Evolutionary conservation across 2,888 invertebrate species (phyloP).

Genomic region (Campoletis raptor): DNA sequence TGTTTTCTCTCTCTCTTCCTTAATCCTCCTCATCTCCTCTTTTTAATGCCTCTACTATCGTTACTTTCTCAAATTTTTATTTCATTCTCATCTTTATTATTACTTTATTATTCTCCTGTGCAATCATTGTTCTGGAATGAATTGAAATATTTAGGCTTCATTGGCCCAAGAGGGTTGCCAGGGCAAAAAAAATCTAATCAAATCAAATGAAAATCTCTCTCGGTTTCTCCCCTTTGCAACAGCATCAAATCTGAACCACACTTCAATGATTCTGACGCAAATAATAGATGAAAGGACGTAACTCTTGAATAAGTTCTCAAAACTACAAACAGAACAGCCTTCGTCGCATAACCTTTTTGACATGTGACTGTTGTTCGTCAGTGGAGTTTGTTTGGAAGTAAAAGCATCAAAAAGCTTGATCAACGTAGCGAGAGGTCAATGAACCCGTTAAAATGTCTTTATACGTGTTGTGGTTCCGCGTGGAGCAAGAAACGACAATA

Average conservation of each 20-base stretch:
- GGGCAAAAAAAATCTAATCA: too few species aligned
- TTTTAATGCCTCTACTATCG: background rate
- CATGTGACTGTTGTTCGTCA: background rate
- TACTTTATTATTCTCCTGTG: background rate
- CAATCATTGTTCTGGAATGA: background rate
- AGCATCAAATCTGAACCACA: background rate
- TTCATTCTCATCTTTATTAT: background rate
- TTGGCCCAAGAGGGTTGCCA: too few species aligned
- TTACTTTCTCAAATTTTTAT: background rate
- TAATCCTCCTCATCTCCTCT: background rate
- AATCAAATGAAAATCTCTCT: background rate
- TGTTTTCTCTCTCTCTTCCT: background rate
- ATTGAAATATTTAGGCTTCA: too few species aligned
- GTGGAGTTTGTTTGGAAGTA: conserved; percentile 16
- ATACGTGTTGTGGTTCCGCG: background rate
- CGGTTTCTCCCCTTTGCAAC: background rate
- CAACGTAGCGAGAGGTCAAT: conserved; percentile 28
- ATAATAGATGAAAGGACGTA: background rate
- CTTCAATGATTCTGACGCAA: background rate
- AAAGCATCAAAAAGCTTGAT: conserved; percentile 36
- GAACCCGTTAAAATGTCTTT: conserved; percentile 29
- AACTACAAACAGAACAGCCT: background rate
- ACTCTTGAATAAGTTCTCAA: background rate
- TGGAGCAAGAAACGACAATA: background rate
- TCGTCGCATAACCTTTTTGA: background rate